Evolutionary conservation across 1,140 invertebrate genomes (phyloP), one percentile per base, ranked within the genome.

Genomic region (Drosophila sulfurigaster): DNA sequence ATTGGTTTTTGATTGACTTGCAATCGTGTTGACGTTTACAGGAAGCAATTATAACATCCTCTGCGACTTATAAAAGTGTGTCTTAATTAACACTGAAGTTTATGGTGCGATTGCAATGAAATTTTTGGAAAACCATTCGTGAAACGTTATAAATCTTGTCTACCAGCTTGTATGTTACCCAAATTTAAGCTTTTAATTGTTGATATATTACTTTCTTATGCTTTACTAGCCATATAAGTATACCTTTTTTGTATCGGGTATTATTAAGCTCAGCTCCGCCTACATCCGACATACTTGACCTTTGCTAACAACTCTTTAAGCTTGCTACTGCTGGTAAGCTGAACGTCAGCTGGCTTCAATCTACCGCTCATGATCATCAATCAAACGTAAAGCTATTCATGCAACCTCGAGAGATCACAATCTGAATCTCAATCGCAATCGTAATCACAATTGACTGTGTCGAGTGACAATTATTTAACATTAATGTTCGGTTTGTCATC

Each of bases 341-440:
- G 15, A 41, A 41, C 16, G 15, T 11, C 15, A 16, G 13, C 35
- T 56, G 52, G 15, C 10, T 41, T 41, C 10, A 41, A 41, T 56
- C 43, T 46, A 6, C n/a, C 43, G 5, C 32, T 38, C 60, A 20
- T 59, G 16, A 64, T 69, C 82, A 79, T 91, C 94, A 94, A 92
- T 28, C 92, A 92, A 71, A 15, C 51, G 49, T 30, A 63, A 16
- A 3, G 32, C 45, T 52, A 52, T 64, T 25, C 59, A 48, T 67
- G 60, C 75, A 81, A 78, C 75, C 65, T 70, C 75, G 59, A 63
- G 46, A 45, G 74, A 81, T 81, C 58, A 20, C 25, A 49, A 74
- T 79, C 35, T 38, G 1, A 32, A 32, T 25, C 77, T 46, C 43
- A 73, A 66, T 71, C 54, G 43, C 67, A 52, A 67, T 28, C 57